These are phyloP conservation scores for Bedellia somnulentella DNA, from an alignment of 2,888 invertebrate genomes.

Conservation along the genomic window DNA sequence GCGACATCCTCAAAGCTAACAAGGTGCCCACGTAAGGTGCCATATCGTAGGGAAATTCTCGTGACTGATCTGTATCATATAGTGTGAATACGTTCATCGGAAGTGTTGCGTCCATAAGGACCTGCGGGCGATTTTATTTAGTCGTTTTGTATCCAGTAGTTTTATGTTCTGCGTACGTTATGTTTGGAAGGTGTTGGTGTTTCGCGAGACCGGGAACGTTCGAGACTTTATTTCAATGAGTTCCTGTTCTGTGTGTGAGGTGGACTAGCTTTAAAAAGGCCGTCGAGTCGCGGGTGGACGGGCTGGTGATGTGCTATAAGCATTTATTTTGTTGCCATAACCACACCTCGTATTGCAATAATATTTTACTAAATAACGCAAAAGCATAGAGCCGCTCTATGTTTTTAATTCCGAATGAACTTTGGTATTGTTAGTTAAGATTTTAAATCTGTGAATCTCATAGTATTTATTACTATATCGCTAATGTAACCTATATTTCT, in stretches of 20 bases:
- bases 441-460: slow-evolving; percentile 61
- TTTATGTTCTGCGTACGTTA: slow-evolving; percentile 46
- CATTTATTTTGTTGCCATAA: slow-evolving; percentile 64
- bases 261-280: slow-evolving; percentile 29
- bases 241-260: slow-evolving; percentile 55
- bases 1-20: slow-evolving; percentile 76
- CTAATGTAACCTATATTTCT: slow-evolving; percentile 54
- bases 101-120: slow-evolving; percentile 51
- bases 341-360: slow-evolving; percentile 59
- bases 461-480: slow-evolving; percentile 60
- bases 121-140: slow-evolving; percentile 33
- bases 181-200: slow-evolving; percentile 13
- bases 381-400: slow-evolving; percentile 47
- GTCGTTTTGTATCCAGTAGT: slow-evolving; percentile 57
- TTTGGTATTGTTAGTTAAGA: slow-evolving; percentile 60
- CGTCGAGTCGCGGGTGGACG: slow-evolving; percentile 44
- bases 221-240: slow-evolving; percentile 34
- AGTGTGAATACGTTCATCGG: slow-evolving; percentile 44
- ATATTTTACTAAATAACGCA: slow-evolving; percentile 60
- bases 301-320: slow-evolving; percentile 61
- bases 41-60: slow-evolving; percentile 14
- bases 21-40: slow-evolving; percentile 76
- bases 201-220: slow-evolving; percentile 34
- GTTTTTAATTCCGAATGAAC: slow-evolving; percentile 44
- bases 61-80: slow-evolving; percentile 60